A percentile compares a stretch with the other conserved stretches of the same genome.
These are phyloP conservation scores for Phanerotoma sp. DNA, from an alignment of 2,888 invertebrate species.

Conservation along the genomic window DNA sequence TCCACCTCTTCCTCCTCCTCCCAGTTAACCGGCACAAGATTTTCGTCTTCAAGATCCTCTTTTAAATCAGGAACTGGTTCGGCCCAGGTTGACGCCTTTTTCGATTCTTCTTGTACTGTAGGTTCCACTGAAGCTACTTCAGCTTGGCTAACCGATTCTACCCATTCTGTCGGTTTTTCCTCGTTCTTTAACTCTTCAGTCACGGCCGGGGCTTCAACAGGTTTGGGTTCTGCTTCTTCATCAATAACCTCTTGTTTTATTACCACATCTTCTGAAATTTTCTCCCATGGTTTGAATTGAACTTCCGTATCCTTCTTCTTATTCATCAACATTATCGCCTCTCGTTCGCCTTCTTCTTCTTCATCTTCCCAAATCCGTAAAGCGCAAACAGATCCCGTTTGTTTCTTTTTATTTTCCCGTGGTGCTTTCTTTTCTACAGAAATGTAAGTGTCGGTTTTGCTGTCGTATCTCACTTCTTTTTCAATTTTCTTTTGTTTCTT, in stretches of 20 bases:
- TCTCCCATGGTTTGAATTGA: conserved; percentile 36
- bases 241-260: not conserved
- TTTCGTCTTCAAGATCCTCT: conserved; percentile 36
- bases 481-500: conserved; percentile 43
- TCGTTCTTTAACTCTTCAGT: not conserved
- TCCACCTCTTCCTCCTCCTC: conserved; percentile 37
- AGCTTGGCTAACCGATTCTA: not conserved
- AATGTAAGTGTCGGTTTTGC: conserved; percentile 51
- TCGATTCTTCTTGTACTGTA: not conserved
- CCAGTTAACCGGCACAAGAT: conserved; percentile 42
- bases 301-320: conserved; percentile 14
- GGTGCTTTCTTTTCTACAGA: conserved; percentile 42
- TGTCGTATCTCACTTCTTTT: conserved; percentile 49
- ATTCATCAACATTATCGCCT: conserved; percentile 43
- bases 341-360: conserved; percentile 52
- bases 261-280: conserved; percentile 37
- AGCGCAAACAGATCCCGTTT: conserved; percentile 41
- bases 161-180: not conserved
- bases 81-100: conserved; percentile 10
- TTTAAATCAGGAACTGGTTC: conserved; percentile 10
- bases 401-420: conserved; percentile 39
- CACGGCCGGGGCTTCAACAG: not conserved
- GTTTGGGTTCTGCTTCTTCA: conserved; percentile 15
- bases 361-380: conserved; percentile 55
- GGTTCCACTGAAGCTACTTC: not conserved